Percentiles rank a stretch among this genome's conserved stretches.
Evolutionary conservation across 2,113 vertebrate species (phyloP).

Genomic region (Tetrax tetrax): DNA sequence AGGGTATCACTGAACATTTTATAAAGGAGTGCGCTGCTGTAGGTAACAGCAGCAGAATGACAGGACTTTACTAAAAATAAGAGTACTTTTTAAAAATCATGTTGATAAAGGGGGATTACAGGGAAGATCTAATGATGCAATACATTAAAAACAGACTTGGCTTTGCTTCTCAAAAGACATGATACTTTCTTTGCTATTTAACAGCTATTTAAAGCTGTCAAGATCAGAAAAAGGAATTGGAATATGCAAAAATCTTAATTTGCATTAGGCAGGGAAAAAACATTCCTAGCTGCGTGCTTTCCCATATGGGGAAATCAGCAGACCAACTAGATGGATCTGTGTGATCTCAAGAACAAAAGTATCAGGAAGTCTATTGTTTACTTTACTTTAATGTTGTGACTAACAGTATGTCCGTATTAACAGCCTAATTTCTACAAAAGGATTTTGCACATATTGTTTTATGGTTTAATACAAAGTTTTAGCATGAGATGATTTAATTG

Average conservation of each 20-base stretch:
- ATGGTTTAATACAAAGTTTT: constrained; percentile 30
- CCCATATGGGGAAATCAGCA: not conserved
- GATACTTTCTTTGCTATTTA: not conserved
- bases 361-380: not conserved
- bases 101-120: not conserved
- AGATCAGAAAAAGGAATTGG: constrained; percentile 1
- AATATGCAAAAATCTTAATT: not conserved
- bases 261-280: not conserved
- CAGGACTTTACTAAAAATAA: not conserved
- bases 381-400: constrained; percentile 59
- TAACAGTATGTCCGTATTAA: constrained; percentile 11
- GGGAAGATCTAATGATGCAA: not conserved
- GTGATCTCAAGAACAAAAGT: not conserved
- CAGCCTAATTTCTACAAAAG: constrained; percentile 36
- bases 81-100: not conserved
- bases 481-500: constrained; percentile 45
- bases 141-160: not conserved
- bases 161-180: constrained; percentile 32
- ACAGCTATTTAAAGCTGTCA: constrained; percentile 48
- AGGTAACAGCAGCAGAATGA: constrained; percentile 22
- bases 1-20: not conserved
- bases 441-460: constrained; percentile 36
- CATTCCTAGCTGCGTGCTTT: not conserved
- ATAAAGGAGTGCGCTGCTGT: not conserved
- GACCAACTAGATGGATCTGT: not conserved